Conservation (phyloP, 2,888 invertebrate species). For the Neoascia interrupta region DNA sequence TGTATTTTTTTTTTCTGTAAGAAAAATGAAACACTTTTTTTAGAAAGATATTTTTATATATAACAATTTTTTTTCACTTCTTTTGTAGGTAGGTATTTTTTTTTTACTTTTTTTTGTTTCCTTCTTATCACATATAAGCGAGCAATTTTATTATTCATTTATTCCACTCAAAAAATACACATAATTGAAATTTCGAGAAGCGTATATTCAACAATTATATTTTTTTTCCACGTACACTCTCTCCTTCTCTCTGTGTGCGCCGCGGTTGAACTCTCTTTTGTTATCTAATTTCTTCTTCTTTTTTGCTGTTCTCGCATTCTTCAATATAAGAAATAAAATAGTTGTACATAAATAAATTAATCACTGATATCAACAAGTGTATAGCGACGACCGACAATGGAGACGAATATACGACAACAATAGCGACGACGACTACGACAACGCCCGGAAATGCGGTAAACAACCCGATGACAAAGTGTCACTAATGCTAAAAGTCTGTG, state of each 20-base stretch:
- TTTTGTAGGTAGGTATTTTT: background rate
- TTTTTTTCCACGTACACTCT: constrained; percentile 13
- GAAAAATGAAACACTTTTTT: constrained; percentile 6
- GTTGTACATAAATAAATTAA: constrained; percentile 36
- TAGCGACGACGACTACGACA: too few relatives aligned
- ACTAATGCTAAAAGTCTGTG: too few relatives aligned
- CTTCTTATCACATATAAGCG: constrained; percentile 18
- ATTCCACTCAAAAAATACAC: background rate
- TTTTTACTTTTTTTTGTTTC: background rate
- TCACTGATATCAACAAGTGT: constrained; percentile 58
- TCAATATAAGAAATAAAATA: constrained; percentile 16
- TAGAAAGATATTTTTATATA: background rate
- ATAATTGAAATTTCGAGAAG: constrained; percentile 29
- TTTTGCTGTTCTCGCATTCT: constrained; percentile 16
- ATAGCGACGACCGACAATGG: background rate
- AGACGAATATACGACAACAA: background rate
- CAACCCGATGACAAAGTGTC: background rate
- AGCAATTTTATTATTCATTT: constrained; percentile 3
- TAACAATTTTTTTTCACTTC: constrained; percentile 5
- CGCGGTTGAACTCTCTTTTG: constrained; percentile 6
- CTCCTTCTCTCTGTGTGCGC: background rate
- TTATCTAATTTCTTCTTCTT: constrained; percentile 18
- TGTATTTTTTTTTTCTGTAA: too few relatives aligned
- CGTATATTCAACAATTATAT: constrained; percentile 7
- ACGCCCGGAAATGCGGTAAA: too few relatives aligned